A percentile compares a stretch with the other conserved stretches of the same genome.
Conservation (phyloP, 2,888 invertebrate genomes). For the Brenthis daphne region DNA sequence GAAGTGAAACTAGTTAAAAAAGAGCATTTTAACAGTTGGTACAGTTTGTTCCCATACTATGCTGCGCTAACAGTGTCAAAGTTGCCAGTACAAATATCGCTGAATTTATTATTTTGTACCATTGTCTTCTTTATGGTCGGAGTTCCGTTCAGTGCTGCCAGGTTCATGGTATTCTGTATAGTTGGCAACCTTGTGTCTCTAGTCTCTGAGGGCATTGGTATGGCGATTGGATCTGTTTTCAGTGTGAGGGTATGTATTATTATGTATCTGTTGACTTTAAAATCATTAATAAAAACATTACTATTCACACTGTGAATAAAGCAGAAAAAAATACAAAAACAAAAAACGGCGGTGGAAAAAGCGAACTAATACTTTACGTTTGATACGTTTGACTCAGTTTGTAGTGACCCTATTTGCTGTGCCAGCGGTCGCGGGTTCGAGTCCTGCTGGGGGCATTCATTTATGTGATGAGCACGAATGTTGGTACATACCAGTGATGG, state of each 20-base stretch:
- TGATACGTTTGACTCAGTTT: too few species aligned
- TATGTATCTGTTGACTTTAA: background rate
- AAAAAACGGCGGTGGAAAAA: too few species aligned
- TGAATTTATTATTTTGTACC: constrained; percentile 83
- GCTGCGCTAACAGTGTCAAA: constrained; percentile 84
- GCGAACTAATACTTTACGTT: too few species aligned
- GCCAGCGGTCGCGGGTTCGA: too few species aligned
- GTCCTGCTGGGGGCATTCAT: too few species aligned
- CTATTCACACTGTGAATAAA: too few species aligned
- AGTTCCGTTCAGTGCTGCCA: constrained; percentile 84
- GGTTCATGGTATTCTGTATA: constrained; percentile 86
- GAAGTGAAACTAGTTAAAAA: constrained; percentile 87
- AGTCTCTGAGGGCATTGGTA: constrained; percentile 89
- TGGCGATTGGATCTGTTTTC: constrained; percentile 88
- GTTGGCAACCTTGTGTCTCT: constrained; percentile 87
- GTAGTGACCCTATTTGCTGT: too few species aligned
- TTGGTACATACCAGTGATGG: too few species aligned
- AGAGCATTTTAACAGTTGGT: constrained; percentile 88
- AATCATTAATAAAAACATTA: background rate
- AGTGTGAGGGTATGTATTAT: constrained; percentile 82
- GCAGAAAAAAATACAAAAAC: too few species aligned
- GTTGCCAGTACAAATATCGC: constrained; percentile 81
- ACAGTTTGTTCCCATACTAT: constrained; percentile 84
- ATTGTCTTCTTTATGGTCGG: constrained; percentile 86
- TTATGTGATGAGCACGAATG: too few species aligned